These are phyloP conservation scores for Okamejei kenojei DNA, from an alignment of 2,797 vertebrate species.

Conservation along the genomic window DNA sequence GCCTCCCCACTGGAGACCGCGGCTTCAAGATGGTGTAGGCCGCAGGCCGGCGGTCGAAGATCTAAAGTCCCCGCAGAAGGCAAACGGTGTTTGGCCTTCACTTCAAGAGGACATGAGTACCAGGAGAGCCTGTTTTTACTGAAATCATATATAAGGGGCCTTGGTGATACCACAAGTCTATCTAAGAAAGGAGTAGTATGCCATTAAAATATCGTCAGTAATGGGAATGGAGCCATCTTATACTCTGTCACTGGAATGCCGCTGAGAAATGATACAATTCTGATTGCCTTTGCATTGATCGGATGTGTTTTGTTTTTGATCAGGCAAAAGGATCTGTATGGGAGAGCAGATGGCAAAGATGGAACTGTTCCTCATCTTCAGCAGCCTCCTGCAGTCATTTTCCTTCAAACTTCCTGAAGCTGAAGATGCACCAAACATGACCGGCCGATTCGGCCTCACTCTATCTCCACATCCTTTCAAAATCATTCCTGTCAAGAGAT, in stretches of 20 bases:
- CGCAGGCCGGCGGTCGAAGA: too few species aligned
- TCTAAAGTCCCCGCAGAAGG: too few species aligned
- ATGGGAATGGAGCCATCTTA: not conserved
- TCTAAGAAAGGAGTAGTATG: too few species aligned
- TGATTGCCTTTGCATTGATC: not conserved
- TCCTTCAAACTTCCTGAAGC: slow-evolving; percentile 69
- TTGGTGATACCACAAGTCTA: too few species aligned
- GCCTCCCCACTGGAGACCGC: too few species aligned
- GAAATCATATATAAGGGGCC: too few species aligned
- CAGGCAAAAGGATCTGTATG: slow-evolving; percentile 91
- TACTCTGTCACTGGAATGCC: not conserved
- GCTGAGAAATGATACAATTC: not conserved
- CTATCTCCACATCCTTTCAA: slow-evolving; percentile 74
- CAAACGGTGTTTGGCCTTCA: too few species aligned
- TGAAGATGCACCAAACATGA: slow-evolving; percentile 60
- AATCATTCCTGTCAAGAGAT: slow-evolving; percentile 45
- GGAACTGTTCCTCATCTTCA: slow-evolving; percentile 85
- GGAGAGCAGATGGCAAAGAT: slow-evolving; percentile 94
- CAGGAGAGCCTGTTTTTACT: too few species aligned
- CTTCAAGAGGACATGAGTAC: too few species aligned
- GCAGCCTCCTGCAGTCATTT: slow-evolving; percentile 79
- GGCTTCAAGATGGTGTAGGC: too few species aligned
- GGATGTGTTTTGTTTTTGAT: slow-evolving; percentile 33
- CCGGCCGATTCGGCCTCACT: slow-evolving; percentile 81
- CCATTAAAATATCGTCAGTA: not conserved